These are phyloP conservation scores for Vimba vimba DNA, from an alignment of 2,113 vertebrate species.

Conservation along the genomic window DNA sequence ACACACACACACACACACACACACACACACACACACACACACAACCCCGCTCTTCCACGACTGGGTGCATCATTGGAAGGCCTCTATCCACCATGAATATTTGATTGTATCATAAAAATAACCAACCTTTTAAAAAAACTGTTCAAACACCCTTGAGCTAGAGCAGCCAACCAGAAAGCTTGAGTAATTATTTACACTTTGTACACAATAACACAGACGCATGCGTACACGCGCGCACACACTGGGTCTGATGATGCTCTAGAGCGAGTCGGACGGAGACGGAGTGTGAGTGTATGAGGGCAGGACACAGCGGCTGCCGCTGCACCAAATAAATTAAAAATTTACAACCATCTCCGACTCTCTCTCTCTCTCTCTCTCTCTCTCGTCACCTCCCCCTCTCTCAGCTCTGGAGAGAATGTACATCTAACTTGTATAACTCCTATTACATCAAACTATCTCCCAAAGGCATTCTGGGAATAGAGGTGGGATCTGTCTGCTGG, in stretches of 20 bases:
- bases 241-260: background rate
- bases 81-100: constrained; percentile 48
- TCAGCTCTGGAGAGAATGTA: constrained; percentile 21
- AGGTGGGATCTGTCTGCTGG: constrained; percentile 27
- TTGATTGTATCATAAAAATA: constrained; percentile 45
- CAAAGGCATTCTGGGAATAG: constrained; percentile 35
- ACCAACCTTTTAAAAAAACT: constrained; percentile 48
- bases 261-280: constrained; percentile 14
- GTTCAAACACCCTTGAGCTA: constrained; percentile 40
- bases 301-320: background rate
- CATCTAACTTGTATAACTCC: constrained; percentile 31
- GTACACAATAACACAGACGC: constrained; percentile 7
- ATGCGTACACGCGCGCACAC: constrained; percentile 5
- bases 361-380: constrained; percentile 15
- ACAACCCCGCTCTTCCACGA: background rate
- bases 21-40: background rate
- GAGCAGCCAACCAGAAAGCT: constrained; percentile 34
- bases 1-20: no score
- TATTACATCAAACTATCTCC: constrained; percentile 37
- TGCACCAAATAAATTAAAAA: constrained; percentile 36
- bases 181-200: constrained; percentile 48
- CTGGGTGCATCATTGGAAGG: constrained; percentile 15
- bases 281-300: background rate
- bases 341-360: constrained; percentile 21
- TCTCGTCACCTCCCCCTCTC: constrained; percentile 27